Evolutionary conservation across 1,140 invertebrate genomes (phyloP).

Genomic region (Cydia pomonella): DNA sequence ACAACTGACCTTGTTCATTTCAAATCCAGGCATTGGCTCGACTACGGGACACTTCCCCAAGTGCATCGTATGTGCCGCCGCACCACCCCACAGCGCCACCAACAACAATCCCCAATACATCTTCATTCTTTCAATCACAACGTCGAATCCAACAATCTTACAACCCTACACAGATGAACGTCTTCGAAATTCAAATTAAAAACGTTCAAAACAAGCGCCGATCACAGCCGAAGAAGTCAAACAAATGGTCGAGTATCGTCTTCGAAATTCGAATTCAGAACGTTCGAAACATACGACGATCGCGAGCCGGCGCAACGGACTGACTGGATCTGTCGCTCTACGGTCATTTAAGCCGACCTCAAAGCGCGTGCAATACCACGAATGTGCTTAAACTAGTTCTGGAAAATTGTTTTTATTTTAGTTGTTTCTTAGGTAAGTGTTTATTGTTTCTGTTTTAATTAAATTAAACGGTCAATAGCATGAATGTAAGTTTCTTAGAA

Average conservation of each 20-base stretch:
- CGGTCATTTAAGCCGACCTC: conserved; percentile 37
- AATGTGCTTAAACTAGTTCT: conserved; percentile 34
- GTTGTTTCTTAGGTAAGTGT: background rate
- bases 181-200: background rate
- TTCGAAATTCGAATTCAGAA: background rate
- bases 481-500: background rate
- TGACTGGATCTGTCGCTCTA: conserved; percentile 25
- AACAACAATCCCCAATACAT: conserved; percentile 53
- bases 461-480: conserved; percentile 4
- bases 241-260: background rate
- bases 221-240: background rate
- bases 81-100: conserved; percentile 55
- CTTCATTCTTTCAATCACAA: conserved; percentile 32
- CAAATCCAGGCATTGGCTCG: conserved; percentile 85
- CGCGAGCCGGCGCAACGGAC: conserved; percentile 18
- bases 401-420: conserved; percentile 29
- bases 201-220: conserved; percentile 25
- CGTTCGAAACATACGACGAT: conserved; percentile 17
- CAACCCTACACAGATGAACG: too few species aligned
- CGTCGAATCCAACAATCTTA: background rate
- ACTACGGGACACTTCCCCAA: conserved; percentile 88
- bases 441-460: background rate
- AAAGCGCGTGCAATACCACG: conserved; percentile 31
- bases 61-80: conserved; percentile 84
- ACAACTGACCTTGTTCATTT: conserved; percentile 85